Evolutionary conservation across 1,140 invertebrate genomes (phyloP).

Genomic region (Antheraea pernyi): DNA sequence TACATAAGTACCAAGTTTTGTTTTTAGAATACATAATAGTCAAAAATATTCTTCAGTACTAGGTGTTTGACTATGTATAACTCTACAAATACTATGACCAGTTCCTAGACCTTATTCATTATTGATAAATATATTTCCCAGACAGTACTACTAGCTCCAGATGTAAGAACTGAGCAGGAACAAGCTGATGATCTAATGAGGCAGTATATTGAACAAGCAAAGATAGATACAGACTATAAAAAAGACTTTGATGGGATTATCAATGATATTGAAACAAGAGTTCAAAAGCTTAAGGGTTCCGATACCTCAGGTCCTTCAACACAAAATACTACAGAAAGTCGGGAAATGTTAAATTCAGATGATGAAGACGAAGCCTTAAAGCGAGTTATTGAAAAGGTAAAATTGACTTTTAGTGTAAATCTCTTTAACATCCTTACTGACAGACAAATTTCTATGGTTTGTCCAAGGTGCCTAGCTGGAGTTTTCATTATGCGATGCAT

Average conservation of each 20-base stretch:
- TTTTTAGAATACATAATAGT: too few species aligned
- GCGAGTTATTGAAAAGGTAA: conserved; percentile 63
- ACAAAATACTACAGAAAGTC: conserved; percentile 1
- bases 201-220: conserved; percentile 80
- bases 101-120: not conserved
- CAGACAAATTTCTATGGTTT: too few species aligned
- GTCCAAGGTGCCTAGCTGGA: too few species aligned
- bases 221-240: conserved; percentile 74
- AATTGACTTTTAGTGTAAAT: not conserved
- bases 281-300: conserved; percentile 73
- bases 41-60: too few species aligned
- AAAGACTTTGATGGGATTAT: conserved; percentile 60
- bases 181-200: conserved; percentile 82
- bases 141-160: conserved; percentile 50
- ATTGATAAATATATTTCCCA: conserved; percentile 17
- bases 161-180: conserved; percentile 80
- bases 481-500: too few species aligned
- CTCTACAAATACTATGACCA: not conserved
- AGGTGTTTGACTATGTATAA: not conserved
- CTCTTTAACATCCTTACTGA: not conserved
- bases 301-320: conserved; percentile 19
- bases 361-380: conserved; percentile 56
- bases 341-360: conserved; percentile 31
- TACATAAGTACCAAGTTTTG: too few species aligned
- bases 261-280: conserved; percentile 73